Evolutionary conservation across 2,113 vertebrate genomes (phyloP).

Genomic region (Eira barbara): DNA sequence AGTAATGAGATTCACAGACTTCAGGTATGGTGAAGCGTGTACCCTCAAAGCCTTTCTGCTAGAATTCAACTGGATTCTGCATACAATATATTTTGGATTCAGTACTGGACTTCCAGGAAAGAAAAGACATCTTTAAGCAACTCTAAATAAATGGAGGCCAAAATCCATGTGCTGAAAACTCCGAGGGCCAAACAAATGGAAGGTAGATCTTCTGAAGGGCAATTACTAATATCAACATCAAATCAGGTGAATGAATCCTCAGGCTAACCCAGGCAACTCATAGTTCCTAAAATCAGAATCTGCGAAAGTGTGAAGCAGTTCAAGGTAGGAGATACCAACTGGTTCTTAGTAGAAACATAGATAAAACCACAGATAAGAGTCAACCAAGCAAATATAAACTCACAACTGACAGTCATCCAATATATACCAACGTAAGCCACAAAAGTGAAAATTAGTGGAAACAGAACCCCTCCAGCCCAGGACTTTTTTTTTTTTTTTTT

Average conservation of each 20-base stretch:
- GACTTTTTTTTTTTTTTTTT: too few relatives aligned
- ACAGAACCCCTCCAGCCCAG: neutral
- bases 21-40: neutral
- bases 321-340: neutral
- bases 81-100: constrained; percentile 36
- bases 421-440: neutral
- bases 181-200: constrained; percentile 4
- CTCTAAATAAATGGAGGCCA: constrained; percentile 36
- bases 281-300: neutral
- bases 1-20: neutral
- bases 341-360: neutral
- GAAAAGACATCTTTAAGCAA: constrained; percentile 21
- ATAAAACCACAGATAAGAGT: neutral
- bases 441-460: neutral
- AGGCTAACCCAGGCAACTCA: neutral
- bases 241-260: neutral
- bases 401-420: neutral
- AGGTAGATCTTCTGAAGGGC: neutral
- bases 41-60: neutral
- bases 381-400: neutral
- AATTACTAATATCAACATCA: neutral
- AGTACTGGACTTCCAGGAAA: constrained; percentile 31
- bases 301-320: neutral
- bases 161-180: neutral
- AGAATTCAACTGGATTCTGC: neutral